Conservation (phyloP, 1,140 invertebrate genomes). For the Forficula auricularia region DNA sequence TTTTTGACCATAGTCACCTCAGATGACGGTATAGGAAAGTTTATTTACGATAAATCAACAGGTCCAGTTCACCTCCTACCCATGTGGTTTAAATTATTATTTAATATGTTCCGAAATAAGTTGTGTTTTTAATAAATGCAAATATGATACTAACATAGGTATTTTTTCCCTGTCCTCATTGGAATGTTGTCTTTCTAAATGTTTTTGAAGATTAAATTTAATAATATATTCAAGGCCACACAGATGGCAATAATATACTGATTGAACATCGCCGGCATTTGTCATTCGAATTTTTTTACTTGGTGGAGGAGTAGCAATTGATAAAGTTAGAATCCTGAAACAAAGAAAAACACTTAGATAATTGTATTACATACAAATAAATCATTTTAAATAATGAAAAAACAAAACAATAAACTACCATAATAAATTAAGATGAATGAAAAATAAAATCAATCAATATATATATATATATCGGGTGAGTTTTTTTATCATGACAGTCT, state of each 20-base stretch:
- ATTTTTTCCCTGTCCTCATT: conserved; percentile 32
- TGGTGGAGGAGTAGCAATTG: conserved; percentile 33
- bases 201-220: conserved; percentile 46
- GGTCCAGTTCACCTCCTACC: too few species aligned
- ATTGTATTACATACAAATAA: background rate
- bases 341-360: conserved; percentile 8
- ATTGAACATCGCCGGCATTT: conserved; percentile 34
- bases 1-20: too few species aligned
- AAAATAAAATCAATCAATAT: too few species aligned
- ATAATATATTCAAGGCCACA: conserved; percentile 48
- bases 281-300: conserved; percentile 38
- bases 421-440: too few species aligned
- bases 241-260: conserved; percentile 46
- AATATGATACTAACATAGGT: conserved; percentile 26
- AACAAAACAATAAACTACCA: too few species aligned
- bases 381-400: background rate
- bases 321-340: conserved; percentile 29
- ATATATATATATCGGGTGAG: too few species aligned
- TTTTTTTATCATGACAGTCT: too few species aligned
- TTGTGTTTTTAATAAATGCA: too few species aligned
- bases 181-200: conserved; percentile 37
- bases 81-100: too few species aligned
- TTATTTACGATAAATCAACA: too few species aligned
- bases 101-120: too few species aligned
- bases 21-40: too few species aligned